Evolutionary conservation across 1,140 invertebrate species (phyloP), one percentile per base, ranked within the genome.

Genomic region (Ostrea edulis): DNA sequence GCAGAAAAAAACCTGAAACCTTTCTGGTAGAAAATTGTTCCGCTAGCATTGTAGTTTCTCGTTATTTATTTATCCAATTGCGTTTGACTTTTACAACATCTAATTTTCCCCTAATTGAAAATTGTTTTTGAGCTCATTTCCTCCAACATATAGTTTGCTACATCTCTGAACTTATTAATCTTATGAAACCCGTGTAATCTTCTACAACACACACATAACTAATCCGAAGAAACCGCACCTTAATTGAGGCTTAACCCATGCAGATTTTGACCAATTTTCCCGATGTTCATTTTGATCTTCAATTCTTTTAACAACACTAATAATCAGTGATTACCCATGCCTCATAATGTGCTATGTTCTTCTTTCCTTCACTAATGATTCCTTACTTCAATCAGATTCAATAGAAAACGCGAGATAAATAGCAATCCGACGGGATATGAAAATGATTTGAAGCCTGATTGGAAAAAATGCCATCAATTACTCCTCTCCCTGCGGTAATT

Each of bases 391-490:
- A 83, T 83, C 82, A 83, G 52, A 83, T 83, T 83, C 82, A 83
- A 83, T 83, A 53, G 29, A 35, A 85, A 85, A 85, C 29, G 83
- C 54, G 83, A 85, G 52, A 85, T 85, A 85, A 85, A 85, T 85
- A 62, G n/a, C 83, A 58, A 55, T 58, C 52, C 83, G 29, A 85
- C 53, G 83, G 83, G 83, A 85, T 85, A 85, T 85, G 83, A 85
- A 85, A 85, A 58, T 85, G 51, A 55, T 85, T 58, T 55, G 25
- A 85, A 58, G 51, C 29, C 53, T 85, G 83, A 85, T 85, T 85
- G 83, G 83, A 54, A 85, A 85, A 85, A 85, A 55, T 85, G 53
- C 83, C 83, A 85, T 85, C 83, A 85, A 85, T 85, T 85, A 58
- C 53, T 85, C 17, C 12, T 85, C 51, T 85, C 83, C 83, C 83